These are phyloP conservation scores for Vanessa tameamea DNA, from an alignment of 1,140 invertebrate genomes.

Conservation along the genomic window DNA sequence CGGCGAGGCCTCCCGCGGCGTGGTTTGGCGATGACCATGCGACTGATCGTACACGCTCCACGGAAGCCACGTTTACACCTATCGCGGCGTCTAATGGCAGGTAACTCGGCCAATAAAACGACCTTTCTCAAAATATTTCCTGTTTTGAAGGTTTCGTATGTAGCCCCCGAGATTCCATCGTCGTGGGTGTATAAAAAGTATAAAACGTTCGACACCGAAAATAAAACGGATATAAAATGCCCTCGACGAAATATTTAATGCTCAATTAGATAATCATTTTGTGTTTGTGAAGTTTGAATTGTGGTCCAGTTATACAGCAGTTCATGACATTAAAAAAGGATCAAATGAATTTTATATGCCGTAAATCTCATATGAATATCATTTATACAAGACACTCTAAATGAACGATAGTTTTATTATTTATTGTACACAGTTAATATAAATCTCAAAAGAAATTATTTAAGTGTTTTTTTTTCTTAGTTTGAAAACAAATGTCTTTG, in stretches of 20 bases:
- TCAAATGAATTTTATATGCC: conserved; percentile 49
- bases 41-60: conserved; percentile 55
- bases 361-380: conserved; percentile 39
- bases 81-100: conserved; percentile 74
- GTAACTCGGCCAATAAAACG: conserved; percentile 77
- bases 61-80: conserved; percentile 79
- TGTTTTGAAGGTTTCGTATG: conserved; percentile 71
- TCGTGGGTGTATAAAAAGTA: conserved; percentile 76
- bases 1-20: conserved; percentile 63
- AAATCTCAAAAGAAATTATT: conserved; percentile 66
- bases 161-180: conserved; percentile 62
- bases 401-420: conserved; percentile 52
- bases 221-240: conserved; percentile 77
- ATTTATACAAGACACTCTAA: conserved; percentile 52
- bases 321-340: conserved; percentile 64
- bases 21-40: conserved; percentile 60
- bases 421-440: conserved; percentile 47
- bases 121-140: conserved; percentile 75
- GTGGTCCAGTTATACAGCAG: conserved; percentile 68
- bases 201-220: conserved; percentile 68
- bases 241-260: conserved; percentile 78
- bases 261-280: conserved; percentile 80
- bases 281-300: conserved; percentile 72
- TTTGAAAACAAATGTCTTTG: conserved; percentile 79
- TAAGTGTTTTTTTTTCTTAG: conserved; percentile 63